A percentile compares a stretch with the other conserved stretches of the same genome.
Evolutionary conservation across 2,113 vertebrate species (phyloP).

Genomic region (Oophaga pumilio): DNA sequence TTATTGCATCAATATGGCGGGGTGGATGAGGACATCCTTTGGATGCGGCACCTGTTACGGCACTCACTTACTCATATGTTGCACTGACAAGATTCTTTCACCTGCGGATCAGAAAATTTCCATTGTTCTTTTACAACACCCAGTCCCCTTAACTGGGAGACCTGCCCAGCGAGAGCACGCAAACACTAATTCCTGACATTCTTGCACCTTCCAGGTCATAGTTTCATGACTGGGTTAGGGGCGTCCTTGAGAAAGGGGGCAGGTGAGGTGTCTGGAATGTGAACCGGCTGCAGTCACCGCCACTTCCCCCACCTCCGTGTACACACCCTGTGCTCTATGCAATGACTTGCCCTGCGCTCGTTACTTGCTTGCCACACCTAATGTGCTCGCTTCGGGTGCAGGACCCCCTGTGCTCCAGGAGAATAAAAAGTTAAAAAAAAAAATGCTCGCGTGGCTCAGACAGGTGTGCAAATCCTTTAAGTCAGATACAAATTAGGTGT

Average conservation of each 20-base stretch:
- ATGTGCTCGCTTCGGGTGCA: background rate
- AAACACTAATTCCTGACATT: conserved; percentile 40
- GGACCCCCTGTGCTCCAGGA: background rate
- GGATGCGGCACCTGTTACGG: conserved; percentile 20
- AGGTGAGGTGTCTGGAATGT: conserved; percentile 48
- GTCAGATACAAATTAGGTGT: background rate
- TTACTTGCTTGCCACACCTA: conserved; percentile 22
- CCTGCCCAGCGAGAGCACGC: conserved; percentile 19
- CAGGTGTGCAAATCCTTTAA: background rate
- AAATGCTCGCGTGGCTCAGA: background rate
- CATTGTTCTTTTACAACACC: conserved; percentile 42
- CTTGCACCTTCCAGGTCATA: conserved; percentile 31
- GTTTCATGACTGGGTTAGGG: background rate
- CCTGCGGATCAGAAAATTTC: conserved; percentile 18
- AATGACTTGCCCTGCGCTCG: conserved; percentile 22
- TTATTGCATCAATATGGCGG: conserved; percentile 12
- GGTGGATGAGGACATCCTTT: conserved; percentile 21
- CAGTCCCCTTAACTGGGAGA: background rate
- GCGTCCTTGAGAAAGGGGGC: conserved; percentile 48
- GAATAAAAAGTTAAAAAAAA: too few species aligned
- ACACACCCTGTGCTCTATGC: conserved; percentile 21
- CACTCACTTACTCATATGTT: conserved; percentile 25
- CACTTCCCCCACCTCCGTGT: conserved; percentile 6
- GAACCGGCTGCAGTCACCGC: background rate
- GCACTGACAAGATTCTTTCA: conserved; percentile 38